These are phyloP conservation scores for Habropoda laboriosa DNA, from an alignment of 1,140 invertebrate species.

Conservation along the genomic window DNA sequence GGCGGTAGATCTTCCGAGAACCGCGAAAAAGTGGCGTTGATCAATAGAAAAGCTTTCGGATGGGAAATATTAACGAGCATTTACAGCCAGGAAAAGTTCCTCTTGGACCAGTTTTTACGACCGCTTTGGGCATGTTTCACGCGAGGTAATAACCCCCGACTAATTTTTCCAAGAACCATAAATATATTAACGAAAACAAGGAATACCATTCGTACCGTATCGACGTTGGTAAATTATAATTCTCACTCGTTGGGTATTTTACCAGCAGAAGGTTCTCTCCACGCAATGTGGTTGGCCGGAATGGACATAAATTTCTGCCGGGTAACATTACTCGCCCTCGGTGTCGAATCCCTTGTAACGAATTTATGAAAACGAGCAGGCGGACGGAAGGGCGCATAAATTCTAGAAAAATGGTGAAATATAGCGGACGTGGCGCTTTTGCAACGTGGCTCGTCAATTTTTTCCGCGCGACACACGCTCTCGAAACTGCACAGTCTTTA, in stretches of 20 bases:
- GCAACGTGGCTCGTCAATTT: background rate
- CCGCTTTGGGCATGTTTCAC: background rate
- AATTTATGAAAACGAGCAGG: slow-evolving; percentile 8
- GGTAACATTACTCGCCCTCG: background rate
- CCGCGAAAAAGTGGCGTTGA: slow-evolving; percentile 28
- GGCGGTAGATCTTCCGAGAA: no score
- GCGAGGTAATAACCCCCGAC: background rate
- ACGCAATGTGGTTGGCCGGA: background rate
- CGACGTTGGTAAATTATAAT: slow-evolving; percentile 31
- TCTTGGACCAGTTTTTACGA: background rate
- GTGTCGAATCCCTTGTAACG: background rate
- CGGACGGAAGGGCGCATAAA: background rate
- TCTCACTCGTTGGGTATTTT: background rate
- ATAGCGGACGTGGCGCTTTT: background rate
- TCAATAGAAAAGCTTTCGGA: slow-evolving; percentile 48
- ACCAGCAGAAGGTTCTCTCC: background rate
- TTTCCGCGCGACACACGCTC: no score
- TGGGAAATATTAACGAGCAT: slow-evolving; percentile 57
- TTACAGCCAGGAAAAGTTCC: background rate
- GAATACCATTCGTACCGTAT: no score
- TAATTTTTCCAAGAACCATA: no score
- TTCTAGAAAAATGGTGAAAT: background rate
- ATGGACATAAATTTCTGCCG: background rate
- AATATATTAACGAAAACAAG: no score
- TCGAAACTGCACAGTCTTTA: no score